A percentile compares a stretch with the other conserved stretches of the same genome.
Conservation (phyloP, 1,140 invertebrate genomes). For the Oreohelix idahoensis region DNA sequence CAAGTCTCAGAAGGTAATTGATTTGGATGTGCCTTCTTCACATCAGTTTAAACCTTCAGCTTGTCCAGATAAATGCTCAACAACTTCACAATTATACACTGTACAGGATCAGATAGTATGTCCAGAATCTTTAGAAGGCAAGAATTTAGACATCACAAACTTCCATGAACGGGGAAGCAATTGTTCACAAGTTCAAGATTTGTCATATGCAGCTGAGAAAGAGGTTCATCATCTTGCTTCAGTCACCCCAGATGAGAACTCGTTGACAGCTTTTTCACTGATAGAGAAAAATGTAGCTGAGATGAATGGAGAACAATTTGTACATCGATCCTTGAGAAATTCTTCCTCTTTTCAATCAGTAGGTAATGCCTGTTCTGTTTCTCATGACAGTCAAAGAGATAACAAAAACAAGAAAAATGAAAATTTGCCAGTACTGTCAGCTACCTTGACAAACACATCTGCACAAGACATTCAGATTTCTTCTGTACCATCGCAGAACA, state of each 20-base stretch:
- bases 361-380: not conserved
- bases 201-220: not conserved
- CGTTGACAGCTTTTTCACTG: slow-evolving; percentile 1
- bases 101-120: not conserved
- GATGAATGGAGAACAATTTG: slow-evolving; percentile 16
- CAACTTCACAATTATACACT: not conserved
- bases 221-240: not conserved
- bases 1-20: not conserved
- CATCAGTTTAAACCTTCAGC: not conserved
- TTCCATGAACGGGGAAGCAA: not conserved
- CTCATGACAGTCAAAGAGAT: not conserved
- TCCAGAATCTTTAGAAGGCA: too few relatives aligned
- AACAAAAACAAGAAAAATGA: not conserved
- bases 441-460: not conserved
- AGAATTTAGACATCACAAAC: not conserved
- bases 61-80: not conserved
- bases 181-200: not conserved
- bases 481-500: not conserved
- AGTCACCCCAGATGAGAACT: not conserved
- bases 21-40: not conserved
- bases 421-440: not conserved
- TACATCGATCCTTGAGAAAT: slow-evolving; percentile 13
- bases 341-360: not conserved
- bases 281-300: slow-evolving; percentile 18
- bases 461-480: not conserved